Conservation (phyloP, 2,888 invertebrate genomes). For the Abscondita cerata region DNA sequence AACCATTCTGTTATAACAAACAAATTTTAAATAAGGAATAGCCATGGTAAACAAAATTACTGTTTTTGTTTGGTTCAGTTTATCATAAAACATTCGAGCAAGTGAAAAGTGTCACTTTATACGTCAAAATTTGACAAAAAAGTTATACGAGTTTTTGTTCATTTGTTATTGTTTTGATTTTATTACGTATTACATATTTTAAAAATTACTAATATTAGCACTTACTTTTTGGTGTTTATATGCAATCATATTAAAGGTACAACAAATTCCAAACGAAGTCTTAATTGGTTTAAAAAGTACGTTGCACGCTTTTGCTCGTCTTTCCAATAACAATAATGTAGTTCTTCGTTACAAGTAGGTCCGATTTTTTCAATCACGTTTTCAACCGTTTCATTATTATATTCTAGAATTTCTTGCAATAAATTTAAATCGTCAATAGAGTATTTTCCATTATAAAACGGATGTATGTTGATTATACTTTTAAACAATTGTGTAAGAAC, state of each 20-base stretch:
- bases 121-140: no score
- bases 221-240: no score
- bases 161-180: no score
- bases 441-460: background rate
- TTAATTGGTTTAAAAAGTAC: slow-evolving; percentile 48
- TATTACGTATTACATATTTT: no score
- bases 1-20: no score
- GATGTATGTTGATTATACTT: background rate
- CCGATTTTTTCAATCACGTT: slow-evolving; percentile 31
- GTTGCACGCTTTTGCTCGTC: slow-evolving; percentile 48
- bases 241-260: slow-evolving; percentile 66
- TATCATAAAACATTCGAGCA: no score
- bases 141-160: no score
- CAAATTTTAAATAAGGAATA: no score
- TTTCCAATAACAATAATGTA: slow-evolving; percentile 51
- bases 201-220: no score
- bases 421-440: slow-evolving; percentile 15
- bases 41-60: no score
- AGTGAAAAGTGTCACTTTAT: no score
- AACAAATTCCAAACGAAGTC: slow-evolving; percentile 62
- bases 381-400: slow-evolving; percentile 37
- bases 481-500: slow-evolving; percentile 43
- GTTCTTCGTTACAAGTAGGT: slow-evolving; percentile 44
- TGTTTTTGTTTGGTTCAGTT: no score
- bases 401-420: slow-evolving; percentile 41